Percentiles rank a stretch among this genome's conserved stretches.
phyloP scores from a whole-genome alignment of 2,113 vertebrate species.

The Uria aalge region DNA sequence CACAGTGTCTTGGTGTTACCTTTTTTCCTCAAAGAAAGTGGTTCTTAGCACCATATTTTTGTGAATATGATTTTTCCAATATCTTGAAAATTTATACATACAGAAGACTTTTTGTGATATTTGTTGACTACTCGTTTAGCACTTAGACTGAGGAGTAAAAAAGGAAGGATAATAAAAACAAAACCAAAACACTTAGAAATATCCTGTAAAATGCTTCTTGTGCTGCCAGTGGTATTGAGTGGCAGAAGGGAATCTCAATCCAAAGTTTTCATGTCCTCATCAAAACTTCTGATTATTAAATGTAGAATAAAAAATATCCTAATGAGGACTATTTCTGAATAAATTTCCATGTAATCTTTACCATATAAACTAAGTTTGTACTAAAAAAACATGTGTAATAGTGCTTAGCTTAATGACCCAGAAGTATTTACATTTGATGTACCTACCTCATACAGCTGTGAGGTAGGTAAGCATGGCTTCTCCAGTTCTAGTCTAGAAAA shows the following conservation, averaged over 20 bases:
- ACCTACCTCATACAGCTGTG: neutral
- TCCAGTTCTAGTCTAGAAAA: neutral
- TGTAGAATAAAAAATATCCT: neutral
- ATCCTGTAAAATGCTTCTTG: neutral
- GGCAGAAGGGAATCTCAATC: neutral
- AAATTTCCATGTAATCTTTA: neutral
- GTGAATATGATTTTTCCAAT: neutral
- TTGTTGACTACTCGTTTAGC: neutral
- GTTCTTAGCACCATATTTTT: neutral
- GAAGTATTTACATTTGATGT: neutral
- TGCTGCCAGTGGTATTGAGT: neutral
- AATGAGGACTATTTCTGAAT: neutral
- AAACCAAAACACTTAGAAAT: neutral
- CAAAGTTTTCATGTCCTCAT: neutral
- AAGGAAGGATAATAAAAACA: neutral
- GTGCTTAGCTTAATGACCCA: neutral
- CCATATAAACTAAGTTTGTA: neutral
- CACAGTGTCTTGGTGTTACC: neutral
- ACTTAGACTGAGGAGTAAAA: neutral
- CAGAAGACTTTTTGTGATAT: neutral
- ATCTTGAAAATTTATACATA: neutral
- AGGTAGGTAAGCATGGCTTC: neutral
- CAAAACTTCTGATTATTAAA: neutral
- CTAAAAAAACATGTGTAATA: neutral
- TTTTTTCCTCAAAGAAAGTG: neutral